Conservation (phyloP, 2,888 invertebrate species). For the Drosophila macrothrix region DNA sequence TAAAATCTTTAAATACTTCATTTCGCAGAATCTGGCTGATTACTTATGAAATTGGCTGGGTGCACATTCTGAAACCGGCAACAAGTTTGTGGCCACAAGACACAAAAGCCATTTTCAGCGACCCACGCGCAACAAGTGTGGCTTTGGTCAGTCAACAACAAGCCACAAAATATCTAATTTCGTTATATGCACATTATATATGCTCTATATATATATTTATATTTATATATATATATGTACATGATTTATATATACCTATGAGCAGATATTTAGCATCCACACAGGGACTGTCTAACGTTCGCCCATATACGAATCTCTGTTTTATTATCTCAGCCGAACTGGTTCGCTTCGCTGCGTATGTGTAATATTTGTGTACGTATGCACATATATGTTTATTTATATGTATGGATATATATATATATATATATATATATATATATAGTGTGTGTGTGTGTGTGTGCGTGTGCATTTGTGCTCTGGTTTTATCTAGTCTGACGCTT, state of each 20-base stretch:
- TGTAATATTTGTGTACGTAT: conserved; percentile 52
- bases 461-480: conserved; percentile 32
- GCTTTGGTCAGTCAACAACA: conserved; percentile 56
- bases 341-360: conserved; percentile 70
- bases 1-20: conserved; percentile 2
- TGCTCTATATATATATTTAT: background rate
- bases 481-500: conserved; percentile 40
- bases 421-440: background rate
- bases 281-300: conserved; percentile 4
- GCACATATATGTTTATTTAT: background rate
- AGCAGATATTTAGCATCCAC: conserved; percentile 29
- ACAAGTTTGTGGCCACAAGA: conserved; percentile 24
- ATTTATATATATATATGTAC: background rate
- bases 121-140: conserved; percentile 71
- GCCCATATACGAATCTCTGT: conserved; percentile 31
- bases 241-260: background rate
- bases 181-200: too few species aligned
- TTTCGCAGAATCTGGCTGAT: conserved; percentile 22
- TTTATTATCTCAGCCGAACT: conserved; percentile 63
- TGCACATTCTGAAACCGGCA: conserved; percentile 14
- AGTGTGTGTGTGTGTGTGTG: background rate
- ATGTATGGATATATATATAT: background rate
- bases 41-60: conserved; percentile 21
- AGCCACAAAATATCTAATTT: conserved; percentile 56
- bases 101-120: conserved; percentile 3